Evolutionary conservation across 2,888 invertebrate genomes (phyloP).

Genomic region (Crocallis elinguaria): DNA sequence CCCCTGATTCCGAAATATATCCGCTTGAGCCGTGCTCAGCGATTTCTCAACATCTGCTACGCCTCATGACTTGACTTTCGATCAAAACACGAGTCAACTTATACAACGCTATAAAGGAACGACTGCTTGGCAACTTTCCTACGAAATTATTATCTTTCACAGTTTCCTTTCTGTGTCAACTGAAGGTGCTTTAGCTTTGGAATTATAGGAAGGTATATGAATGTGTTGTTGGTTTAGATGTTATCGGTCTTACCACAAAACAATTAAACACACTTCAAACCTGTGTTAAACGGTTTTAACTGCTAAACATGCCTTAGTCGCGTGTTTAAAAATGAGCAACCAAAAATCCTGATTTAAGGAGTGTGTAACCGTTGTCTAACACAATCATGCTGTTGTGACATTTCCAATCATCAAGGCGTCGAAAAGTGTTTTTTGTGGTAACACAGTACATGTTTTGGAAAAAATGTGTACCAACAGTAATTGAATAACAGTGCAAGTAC

Average conservation of each 20-base stretch:
- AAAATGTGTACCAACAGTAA: no score
- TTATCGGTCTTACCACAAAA: not conserved
- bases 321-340: no score
- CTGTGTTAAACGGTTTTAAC: no score
- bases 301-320: no score
- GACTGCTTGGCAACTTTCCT: constrained; percentile 23
- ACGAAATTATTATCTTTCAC: constrained; percentile 24
- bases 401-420: no score
- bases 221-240: not conserved
- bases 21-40: constrained; percentile 54
- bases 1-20: constrained; percentile 48
- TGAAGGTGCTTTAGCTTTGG: constrained; percentile 2
- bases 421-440: no score
- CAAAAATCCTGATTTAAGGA: no score
- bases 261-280: no score
- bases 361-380: no score
- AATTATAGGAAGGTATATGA: not conserved
- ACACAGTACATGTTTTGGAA: no score
- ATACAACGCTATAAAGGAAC: constrained; percentile 19
- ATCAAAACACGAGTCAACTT: constrained; percentile 40
- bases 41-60: constrained; percentile 56
- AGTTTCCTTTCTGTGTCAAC: constrained; percentile 8
- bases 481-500: no score
- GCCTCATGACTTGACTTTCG: constrained; percentile 47
- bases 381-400: no score